Base-by-base conservation (phyloP, 2,888 invertebrate genomes). In the Vesta saturnalis region DNA sequence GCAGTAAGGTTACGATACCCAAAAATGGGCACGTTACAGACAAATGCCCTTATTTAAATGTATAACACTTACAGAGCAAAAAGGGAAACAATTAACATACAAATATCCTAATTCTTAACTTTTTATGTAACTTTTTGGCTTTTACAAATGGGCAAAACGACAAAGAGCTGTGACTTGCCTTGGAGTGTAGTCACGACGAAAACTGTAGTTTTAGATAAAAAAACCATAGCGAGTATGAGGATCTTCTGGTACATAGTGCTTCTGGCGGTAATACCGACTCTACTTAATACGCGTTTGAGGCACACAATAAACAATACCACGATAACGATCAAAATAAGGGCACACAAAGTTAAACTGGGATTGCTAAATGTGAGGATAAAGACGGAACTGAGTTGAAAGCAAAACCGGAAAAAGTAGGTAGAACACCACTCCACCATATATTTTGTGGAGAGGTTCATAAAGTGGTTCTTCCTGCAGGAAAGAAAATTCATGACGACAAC, bases 361-460 rank as follows among this genome's bases (percentile, higher is more conserved):
- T 35, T 35, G 15, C 35, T 57, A 35, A 14, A 15, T 52, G 16
- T 18, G 52, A 4, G 15, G 6, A 14, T n/a, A 56, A 15, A 60
- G 60, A 60, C 19, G 46, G 60, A 46, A 60, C 47, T 8, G 46
- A 43, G 2, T 46, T 16, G 47, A 60, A 60, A 3, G 1, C 58
- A 58, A 23, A 58, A 58, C 60, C 21, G 12, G 47, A 60, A 43
- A 46, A 47, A 22, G 14, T 12, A 60, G 16, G 19, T 2, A 43
- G 19, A 60, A 60, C 60, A 18, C 21, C 57, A 43, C 47, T 8
- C 2, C 64, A 64, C n/a, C 46, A 64, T 22, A 43, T 58, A 64
- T 58, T 59, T 16, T 10, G 58, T 35, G 49, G 58, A 6, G 23
- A 43, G 10, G 47, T 63, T 56, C 56, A 63, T 56, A 63, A 56